These are phyloP conservation scores for Drosophila nasuta DNA, from an alignment of 1,140 invertebrate species.

Conservation along the genomic window DNA sequence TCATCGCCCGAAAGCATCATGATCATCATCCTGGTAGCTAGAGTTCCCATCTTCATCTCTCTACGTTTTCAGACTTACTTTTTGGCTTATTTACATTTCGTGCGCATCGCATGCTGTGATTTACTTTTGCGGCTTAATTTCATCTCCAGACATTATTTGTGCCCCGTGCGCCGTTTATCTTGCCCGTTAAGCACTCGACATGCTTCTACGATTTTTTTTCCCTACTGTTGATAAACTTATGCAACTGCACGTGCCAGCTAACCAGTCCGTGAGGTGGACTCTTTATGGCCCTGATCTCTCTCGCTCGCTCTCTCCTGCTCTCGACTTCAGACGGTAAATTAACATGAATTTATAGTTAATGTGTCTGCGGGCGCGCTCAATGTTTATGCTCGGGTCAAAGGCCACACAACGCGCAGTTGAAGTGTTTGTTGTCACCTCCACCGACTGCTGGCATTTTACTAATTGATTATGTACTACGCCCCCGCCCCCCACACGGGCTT, in stretches of 20 bases:
- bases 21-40: slow-evolving; percentile 20
- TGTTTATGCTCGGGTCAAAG: slow-evolving; percentile 1
- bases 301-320: background rate
- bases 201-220: slow-evolving; percentile 20
- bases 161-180: slow-evolving; percentile 76
- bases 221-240: slow-evolving; percentile 71
- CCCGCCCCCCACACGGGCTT: background rate
- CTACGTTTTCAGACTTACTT: background rate
- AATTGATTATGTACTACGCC: slow-evolving; percentile 71
- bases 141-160: slow-evolving; percentile 82
- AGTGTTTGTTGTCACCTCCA: slow-evolving; percentile 17
- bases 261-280: slow-evolving; percentile 65
- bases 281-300: slow-evolving; percentile 60
- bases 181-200: slow-evolving; percentile 73
- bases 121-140: slow-evolving; percentile 84
- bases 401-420: background rate
- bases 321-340: slow-evolving; percentile 63
- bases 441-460: slow-evolving; percentile 36
- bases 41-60: background rate
- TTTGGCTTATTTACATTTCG: slow-evolving; percentile 78
- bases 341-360: slow-evolving; percentile 82
- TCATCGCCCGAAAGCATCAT: slow-evolving; percentile 47
- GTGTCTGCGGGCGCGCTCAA: slow-evolving; percentile 56
- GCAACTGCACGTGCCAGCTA: slow-evolving; percentile 74
- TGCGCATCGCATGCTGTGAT: slow-evolving; percentile 77